Base-by-base conservation (phyloP, 2,113 vertebrate species). In the Albula glossodonta region DNA sequence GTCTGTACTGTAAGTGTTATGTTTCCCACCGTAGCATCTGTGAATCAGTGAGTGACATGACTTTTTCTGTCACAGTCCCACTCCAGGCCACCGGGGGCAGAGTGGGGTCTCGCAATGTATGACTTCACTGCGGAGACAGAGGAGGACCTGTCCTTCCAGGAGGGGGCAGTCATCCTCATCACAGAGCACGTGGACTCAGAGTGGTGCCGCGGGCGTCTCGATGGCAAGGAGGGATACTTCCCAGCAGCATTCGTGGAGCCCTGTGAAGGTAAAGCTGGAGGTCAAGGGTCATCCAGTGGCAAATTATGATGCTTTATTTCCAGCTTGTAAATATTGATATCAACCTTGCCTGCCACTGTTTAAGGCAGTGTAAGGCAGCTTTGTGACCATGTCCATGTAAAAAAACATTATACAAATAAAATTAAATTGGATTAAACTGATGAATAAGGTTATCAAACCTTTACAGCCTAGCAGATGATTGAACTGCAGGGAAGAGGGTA, bases 21-120 rank as follows among this genome's bases (percentile, higher is more conserved):
- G 31, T 84, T 2, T 84, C 48, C 52, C 53, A 4, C 22, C 3
- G 31, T 17, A 49, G 48, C 74, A 50, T 49, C 82, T 82, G 8
- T 51, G 56, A 83, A 48, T 84, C 57, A 66, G 5, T 56, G 2
- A 31, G 57, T 83, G 31, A 70, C 53, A 12, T 19, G 9, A 49
- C 57, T 31, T 15, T 56, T 4, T 56, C 6, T 50, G 53, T 74
- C 3, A 0, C 85, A 87, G 49, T 81, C 91, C 31, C 41, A 90
- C 89, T 51, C 11, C 78, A 85, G 57, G 2, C 9, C 49, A 86
- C 91, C 3, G 84, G 49, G 51, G 0, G 88, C 56, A 63, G 91
- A 97, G 83, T 98, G 97, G 97, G 97, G 93, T 66, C 94, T 95
- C 92, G 98, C 97, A 0, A 95, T 97, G 84, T 97, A 99, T 78